Percentiles rank a stretch among this genome's conserved stretches.
Conservation (phyloP, 2,113 vertebrate genomes). For the Serilophus lunatus region DNA sequence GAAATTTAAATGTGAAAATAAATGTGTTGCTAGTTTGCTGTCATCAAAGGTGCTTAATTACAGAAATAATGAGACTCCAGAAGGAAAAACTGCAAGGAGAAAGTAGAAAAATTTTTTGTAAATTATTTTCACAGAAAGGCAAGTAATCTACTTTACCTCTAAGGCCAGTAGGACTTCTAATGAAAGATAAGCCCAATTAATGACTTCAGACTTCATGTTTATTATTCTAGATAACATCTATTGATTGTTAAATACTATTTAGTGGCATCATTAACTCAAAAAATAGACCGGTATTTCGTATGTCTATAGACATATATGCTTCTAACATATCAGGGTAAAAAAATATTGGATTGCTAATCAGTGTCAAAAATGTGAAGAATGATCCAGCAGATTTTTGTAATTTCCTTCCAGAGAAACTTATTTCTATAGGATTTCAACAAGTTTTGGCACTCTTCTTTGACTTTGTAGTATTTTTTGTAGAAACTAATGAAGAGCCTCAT, state of each 20-base stretch:
- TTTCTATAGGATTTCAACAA: background rate
- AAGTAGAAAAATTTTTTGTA: slow-evolving; percentile 3
- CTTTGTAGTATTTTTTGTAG: background rate
- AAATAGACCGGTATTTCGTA: background rate
- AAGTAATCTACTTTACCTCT: background rate
- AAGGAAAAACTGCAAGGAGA: background rate
- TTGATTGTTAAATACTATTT: background rate
- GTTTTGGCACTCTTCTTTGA: background rate
- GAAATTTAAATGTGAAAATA: slow-evolving; percentile 26
- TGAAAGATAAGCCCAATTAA: background rate
- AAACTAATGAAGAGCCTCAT: background rate
- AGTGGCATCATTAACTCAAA: background rate
- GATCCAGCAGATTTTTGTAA: background rate
- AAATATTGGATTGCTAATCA: background rate
- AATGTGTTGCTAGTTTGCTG: slow-evolving; percentile 21
- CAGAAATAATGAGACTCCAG: slow-evolving; percentile 15
- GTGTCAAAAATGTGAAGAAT: background rate
- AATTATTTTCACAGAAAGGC: background rate
- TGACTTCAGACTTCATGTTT: background rate
- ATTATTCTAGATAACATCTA: background rate
- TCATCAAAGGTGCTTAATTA: slow-evolving; percentile 7
- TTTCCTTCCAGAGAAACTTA: background rate
- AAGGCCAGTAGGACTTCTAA: background rate
- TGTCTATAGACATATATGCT: background rate
- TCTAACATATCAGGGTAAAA: background rate